Conservation (phyloP, 2,888 invertebrate species). For the Nemotelus nigrinus region DNA sequence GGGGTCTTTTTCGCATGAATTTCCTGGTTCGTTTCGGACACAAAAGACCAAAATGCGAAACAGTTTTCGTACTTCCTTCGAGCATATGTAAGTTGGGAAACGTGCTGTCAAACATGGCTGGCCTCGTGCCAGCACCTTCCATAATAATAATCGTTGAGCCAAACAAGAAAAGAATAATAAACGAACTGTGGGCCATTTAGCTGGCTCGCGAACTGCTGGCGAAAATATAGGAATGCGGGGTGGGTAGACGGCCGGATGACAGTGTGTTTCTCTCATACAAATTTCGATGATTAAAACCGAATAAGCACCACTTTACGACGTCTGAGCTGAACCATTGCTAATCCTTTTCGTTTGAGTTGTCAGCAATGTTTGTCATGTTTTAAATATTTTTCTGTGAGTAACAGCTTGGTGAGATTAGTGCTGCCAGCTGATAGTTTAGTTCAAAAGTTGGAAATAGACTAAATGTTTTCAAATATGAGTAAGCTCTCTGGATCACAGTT, state of each 20-base stretch:
- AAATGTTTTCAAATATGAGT: no score
- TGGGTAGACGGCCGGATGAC: neutral
- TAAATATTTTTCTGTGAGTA: constrained; percentile 25
- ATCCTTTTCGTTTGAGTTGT: constrained; percentile 7
- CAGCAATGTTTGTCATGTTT: constrained; percentile 26
- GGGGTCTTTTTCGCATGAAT: neutral
- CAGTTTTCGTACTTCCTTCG: constrained; percentile 15
- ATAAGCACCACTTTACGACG: constrained; percentile 30
- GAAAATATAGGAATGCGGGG: neutral
- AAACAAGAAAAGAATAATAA: constrained; percentile 13
- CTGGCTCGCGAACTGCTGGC: neutral
- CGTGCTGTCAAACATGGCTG: constrained; percentile 31
- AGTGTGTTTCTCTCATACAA: neutral
- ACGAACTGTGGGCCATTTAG: constrained; percentile 8
- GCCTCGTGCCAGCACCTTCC: constrained; percentile 21
- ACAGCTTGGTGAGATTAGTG: neutral
- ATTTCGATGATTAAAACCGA: constrained; percentile 13
- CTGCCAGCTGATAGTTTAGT: neutral
- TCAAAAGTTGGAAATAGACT: no score
- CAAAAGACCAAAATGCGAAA: neutral
- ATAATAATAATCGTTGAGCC: constrained; percentile 20
- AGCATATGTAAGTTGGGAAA: constrained; percentile 17
- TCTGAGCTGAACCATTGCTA: constrained; percentile 26
- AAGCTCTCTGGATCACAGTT: no score
- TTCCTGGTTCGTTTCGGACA: constrained; percentile 9